A percentile compares a stretch with the other conserved stretches of the same genome.
These are phyloP conservation scores for Platyrinchus mystaceus DNA, from an alignment of 2,797 vertebrate species.

Conservation along the genomic window DNA sequence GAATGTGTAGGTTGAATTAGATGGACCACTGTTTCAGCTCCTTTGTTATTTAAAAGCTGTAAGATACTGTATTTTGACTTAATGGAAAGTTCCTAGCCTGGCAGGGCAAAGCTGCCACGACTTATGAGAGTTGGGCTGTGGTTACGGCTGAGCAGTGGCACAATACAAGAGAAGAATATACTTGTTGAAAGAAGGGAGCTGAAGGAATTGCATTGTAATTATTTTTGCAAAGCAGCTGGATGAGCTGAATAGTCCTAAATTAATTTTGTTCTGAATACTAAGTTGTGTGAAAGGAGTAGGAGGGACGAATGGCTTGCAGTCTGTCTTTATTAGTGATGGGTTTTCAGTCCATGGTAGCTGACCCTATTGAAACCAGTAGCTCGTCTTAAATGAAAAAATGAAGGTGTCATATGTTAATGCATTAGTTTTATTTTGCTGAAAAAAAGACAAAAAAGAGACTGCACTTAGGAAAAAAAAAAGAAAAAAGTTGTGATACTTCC, in stretches of 20 bases:
- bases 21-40: background rate
- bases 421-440: background rate
- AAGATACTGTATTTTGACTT: background rate
- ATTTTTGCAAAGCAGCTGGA: conserved; percentile 73
- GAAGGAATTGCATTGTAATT: conserved; percentile 71
- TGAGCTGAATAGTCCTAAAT: conserved; percentile 73
- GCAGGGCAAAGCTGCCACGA: background rate
- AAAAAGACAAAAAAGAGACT: background rate
- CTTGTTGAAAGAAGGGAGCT: conserved; percentile 66
- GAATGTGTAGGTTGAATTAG: background rate
- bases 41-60: background rate
- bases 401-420: background rate
- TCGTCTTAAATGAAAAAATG: background rate
- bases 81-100: background rate
- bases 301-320: conserved; percentile 46
- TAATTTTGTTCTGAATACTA: conserved; percentile 73
- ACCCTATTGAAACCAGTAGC: conserved; percentile 12
- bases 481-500: background rate
- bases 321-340: conserved; percentile 49
- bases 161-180: conserved; percentile 61
- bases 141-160: conserved; percentile 29
- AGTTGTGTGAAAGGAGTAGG: conserved; percentile 66
- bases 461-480: background rate
- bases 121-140: background rate
- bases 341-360: conserved; percentile 53